These are phyloP conservation scores for Rhynchomys soricoides DNA, from an alignment of 2,113 vertebrate genomes.

Conservation along the genomic window DNA sequence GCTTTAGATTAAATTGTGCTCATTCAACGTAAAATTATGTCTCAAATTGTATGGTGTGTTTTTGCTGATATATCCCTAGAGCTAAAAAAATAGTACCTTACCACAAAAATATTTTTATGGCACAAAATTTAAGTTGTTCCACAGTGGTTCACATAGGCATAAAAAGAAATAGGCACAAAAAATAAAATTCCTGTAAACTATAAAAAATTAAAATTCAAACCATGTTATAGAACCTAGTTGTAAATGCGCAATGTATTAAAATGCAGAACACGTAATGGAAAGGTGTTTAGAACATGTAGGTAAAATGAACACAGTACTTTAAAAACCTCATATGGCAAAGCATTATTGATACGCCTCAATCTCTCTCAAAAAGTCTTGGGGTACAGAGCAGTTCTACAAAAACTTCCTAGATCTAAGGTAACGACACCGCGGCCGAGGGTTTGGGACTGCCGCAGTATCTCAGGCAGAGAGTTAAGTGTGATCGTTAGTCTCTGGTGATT, in stretches of 20 bases:
- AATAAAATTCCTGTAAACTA: slow-evolving; percentile 87
- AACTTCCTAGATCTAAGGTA: slow-evolving; percentile 80
- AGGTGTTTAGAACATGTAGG: slow-evolving; percentile 78
- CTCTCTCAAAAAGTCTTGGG: slow-evolving; percentile 77
- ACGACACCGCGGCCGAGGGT: slow-evolving; percentile 78
- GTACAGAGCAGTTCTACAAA: slow-evolving; percentile 81
- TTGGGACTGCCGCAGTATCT: slow-evolving; percentile 78
- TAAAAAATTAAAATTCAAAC: slow-evolving; percentile 86
- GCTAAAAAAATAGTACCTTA: slow-evolving; percentile 88
- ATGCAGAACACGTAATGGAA: slow-evolving; percentile 67
- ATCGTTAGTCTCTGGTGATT: slow-evolving; percentile 81
- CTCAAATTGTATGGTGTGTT: slow-evolving; percentile 78
- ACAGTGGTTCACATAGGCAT: slow-evolving; percentile 84
- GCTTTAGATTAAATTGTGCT: slow-evolving; percentile 83
- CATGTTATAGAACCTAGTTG: slow-evolving; percentile 76
- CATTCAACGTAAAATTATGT: slow-evolving; percentile 84
- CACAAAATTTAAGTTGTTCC: slow-evolving; percentile 87
- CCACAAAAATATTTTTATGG: slow-evolving; percentile 89
- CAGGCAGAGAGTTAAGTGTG: slow-evolving; percentile 86
- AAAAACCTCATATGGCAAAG: slow-evolving; percentile 79
- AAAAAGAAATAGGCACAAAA: slow-evolving; percentile 86
- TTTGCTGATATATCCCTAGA: slow-evolving; percentile 81
- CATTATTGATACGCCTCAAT: slow-evolving; percentile 76
- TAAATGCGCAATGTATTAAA: slow-evolving; percentile 80
- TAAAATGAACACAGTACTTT: slow-evolving; percentile 82